These are phyloP conservation scores for Endotricha flammealis DNA, from an alignment of 2,888 invertebrate species.

Conservation along the genomic window DNA sequence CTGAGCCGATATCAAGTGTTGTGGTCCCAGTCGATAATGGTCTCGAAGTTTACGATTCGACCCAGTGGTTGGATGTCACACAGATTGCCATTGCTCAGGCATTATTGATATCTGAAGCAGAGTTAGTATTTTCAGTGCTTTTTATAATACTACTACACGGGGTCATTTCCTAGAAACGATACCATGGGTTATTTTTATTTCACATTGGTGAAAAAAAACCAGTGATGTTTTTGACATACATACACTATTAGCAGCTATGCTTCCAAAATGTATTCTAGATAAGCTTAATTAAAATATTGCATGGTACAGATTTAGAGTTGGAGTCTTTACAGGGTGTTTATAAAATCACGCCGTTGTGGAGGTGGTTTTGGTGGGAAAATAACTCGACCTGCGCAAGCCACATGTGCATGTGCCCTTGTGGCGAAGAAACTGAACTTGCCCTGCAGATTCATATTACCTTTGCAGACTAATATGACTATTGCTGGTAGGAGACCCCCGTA, in stretches of 20 bases:
- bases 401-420: constrained; percentile 81
- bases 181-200: too few species aligned
- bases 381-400: constrained; percentile 72
- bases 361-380: constrained; percentile 83
- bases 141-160: too few species aligned
- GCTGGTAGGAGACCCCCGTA: constrained; percentile 75
- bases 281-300: too few species aligned
- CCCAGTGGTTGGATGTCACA: constrained; percentile 81
- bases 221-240: too few species aligned
- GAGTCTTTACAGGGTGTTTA: constrained; percentile 73
- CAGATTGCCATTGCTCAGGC: constrained; percentile 78
- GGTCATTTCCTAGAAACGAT: too few species aligned
- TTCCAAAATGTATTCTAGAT: too few species aligned
- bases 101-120: constrained; percentile 75
- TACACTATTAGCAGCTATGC: too few species aligned
- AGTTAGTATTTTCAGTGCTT: constrained; percentile 48
- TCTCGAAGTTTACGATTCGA: constrained; percentile 80
- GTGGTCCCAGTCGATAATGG: constrained; percentile 83
- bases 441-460: constrained; percentile 78
- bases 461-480: constrained; percentile 80
- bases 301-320: too few species aligned
- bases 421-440: constrained; percentile 75
- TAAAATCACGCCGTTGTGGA: constrained; percentile 80
- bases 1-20: constrained; percentile 84
- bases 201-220: too few species aligned